Evolutionary conservation across 2,113 vertebrate genomes (phyloP).

Genomic region (Turnix velox): DNA sequence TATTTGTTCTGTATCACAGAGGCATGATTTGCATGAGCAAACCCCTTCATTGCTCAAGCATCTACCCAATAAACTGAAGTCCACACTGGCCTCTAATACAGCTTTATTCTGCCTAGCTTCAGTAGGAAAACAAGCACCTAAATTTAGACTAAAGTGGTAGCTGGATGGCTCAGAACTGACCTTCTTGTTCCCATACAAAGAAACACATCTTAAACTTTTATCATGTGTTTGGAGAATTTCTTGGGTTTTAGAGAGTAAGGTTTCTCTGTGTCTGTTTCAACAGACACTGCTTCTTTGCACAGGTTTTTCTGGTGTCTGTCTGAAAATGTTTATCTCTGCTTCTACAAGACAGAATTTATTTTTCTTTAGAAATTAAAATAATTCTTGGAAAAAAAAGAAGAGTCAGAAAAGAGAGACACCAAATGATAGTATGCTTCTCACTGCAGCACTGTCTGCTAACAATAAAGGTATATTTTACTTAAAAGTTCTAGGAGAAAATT

Average conservation of each 20-base stretch:
- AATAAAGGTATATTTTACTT: conserved; percentile 12
- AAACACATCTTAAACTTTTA: not conserved
- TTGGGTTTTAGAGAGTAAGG: not conserved
- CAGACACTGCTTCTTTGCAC: not conserved
- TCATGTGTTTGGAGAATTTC: not conserved
- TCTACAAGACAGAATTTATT: not conserved
- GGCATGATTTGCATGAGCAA: not conserved
- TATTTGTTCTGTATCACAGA: not conserved
- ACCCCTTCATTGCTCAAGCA: not conserved
- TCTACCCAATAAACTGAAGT: not conserved
- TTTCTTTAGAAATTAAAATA: not conserved
- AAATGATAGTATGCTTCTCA: not conserved
- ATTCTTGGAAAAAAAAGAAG: not conserved
- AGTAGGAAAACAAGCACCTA: not conserved
- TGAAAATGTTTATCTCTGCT: not conserved
- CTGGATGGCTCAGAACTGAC: not conserved
- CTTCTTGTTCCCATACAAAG: not conserved
- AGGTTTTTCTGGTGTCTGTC: not conserved
- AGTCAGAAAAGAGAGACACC: not conserved
- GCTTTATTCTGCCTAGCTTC: not conserved
- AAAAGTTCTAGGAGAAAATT: not conserved
- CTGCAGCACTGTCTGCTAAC: not conserved
- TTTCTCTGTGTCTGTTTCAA: not conserved
- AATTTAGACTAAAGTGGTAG: not conserved
- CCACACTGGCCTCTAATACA: not conserved